phyloP scores from a whole-genome alignment of 2,797 vertebrate genomes.

The Chloroceryle amazona region DNA sequence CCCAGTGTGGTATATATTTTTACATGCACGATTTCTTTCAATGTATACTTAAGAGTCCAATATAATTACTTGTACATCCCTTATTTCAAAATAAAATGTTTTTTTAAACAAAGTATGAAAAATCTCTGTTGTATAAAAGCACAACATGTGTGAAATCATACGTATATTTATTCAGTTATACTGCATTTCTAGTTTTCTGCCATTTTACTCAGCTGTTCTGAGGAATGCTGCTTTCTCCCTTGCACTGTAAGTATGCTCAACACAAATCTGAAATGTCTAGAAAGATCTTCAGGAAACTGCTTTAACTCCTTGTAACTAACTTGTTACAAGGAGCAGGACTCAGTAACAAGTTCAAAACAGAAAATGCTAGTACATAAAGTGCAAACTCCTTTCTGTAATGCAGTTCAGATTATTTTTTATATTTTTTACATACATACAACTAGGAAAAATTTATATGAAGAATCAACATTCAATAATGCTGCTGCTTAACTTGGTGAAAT shows the following conservation, averaged over 20 bases:
- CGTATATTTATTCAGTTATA: neutral
- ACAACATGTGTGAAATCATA: neutral
- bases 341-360: neutral
- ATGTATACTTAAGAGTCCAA: neutral
- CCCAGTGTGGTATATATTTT: neutral
- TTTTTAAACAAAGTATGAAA: neutral
- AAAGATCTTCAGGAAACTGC: neutral
- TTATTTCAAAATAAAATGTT: neutral
- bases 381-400: neutral
- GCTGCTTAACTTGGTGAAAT: neutral
- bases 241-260: neutral
- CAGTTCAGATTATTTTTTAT: neutral
- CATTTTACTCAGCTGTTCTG: slow-evolving; percentile 30
- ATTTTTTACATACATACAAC: neutral
- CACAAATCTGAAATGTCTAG: neutral
- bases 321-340: neutral
- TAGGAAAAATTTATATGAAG: neutral
- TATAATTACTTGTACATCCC: neutral
- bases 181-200: neutral
- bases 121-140: neutral
- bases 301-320: neutral
- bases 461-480: neutral
- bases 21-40: neutral
- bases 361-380: neutral
- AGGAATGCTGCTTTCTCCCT: neutral